phyloP scores from a whole-genome alignment of 2,113 vertebrate genomes.

The Serilophus lunatus region DNA sequence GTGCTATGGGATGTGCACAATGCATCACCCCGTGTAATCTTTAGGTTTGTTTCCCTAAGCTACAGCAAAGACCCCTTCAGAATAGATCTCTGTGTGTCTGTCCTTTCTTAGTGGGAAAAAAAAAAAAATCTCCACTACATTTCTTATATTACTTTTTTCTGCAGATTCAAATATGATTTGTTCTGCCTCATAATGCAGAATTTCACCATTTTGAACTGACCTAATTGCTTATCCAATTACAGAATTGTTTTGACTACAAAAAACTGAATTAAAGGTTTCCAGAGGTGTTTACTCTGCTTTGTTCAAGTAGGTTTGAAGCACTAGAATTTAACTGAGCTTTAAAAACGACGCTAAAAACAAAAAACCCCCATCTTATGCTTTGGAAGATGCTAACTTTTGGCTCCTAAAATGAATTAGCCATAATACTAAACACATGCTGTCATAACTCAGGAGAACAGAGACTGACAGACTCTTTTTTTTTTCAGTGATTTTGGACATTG shows the following conservation, averaged over 20 bases:
- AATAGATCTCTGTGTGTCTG: neutral
- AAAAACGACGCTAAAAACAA: neutral
- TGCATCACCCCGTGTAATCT: neutral
- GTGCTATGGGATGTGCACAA: accelerated
- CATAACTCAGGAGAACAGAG: conserved; percentile 46
- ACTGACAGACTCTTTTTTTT: conserved; percentile 19
- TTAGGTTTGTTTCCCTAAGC: neutral
- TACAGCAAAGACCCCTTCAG: neutral
- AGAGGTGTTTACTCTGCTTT: neutral
- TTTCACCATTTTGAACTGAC: neutral
- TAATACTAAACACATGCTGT: conserved; percentile 61
- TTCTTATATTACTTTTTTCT: neutral
- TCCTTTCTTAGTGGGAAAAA: neutral
- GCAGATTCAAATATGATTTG: neutral
- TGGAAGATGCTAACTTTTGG: conserved; percentile 56
- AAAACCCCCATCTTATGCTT: neutral
- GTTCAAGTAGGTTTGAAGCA: neutral
- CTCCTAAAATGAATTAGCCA: neutral
- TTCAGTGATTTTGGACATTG: conserved; percentile 23
- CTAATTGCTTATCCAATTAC: neutral
- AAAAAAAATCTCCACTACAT: neutral
- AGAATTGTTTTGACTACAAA: neutral
- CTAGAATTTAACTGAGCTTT: conserved; percentile 9
- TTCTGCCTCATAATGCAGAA: neutral
- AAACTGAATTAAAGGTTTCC: neutral